Base-by-base conservation (phyloP, 2,888 invertebrate genomes). In the Cheilosia vulpina region DNA sequence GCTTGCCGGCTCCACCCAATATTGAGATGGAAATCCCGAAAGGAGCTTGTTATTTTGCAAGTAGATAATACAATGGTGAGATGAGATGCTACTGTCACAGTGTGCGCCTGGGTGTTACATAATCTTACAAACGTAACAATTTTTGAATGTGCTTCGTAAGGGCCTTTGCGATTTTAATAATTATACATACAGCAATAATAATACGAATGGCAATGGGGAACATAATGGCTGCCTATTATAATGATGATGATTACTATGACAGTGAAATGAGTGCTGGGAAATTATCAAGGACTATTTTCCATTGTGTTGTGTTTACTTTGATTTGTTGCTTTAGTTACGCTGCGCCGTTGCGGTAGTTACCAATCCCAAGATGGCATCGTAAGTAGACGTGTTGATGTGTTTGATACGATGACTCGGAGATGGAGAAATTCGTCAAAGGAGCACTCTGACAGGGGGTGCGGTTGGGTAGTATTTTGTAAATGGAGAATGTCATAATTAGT, bases 131-230 rank as follows among this genome's bases (percentile, higher is more conserved):
- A 77, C 53, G 69, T 72, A 52, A 55, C 60, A 82, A 75, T 75
- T 57, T 81, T 65, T 38, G 21, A 52, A 60, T 52, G 63, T 52
- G 55, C 53, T n/a, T 11, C 45, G 24, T 24, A 21, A 45, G 21
- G 21, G 31, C 50, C 72, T 63, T 83, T 78, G 57, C 63, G 78
- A 78, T 78, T 57, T 78, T 63, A 72, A 66, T 66, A n/a, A n/a
- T n/a, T n/a, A 66, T 66, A 55, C 78, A 78, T 73, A 82, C 82
- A 82, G 60, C 62, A 72, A 63, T 76, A 55, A 69, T 58, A 65
- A 76, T 63, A 58, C 38, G 57, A 31, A 52, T 55, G 77, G 73
- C 66, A 73, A 60, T 53, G 38, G 27, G 27, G 65, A 63, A 52
- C 52, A 69, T 34, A 63, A 65, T 66, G 62, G 57, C 78, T 65